These are phyloP conservation scores for Cassiopea andromeda DNA, from an alignment of 30 jellyfish, hydroid and myxozoan genomes.

Conservation along the genomic window DNA sequence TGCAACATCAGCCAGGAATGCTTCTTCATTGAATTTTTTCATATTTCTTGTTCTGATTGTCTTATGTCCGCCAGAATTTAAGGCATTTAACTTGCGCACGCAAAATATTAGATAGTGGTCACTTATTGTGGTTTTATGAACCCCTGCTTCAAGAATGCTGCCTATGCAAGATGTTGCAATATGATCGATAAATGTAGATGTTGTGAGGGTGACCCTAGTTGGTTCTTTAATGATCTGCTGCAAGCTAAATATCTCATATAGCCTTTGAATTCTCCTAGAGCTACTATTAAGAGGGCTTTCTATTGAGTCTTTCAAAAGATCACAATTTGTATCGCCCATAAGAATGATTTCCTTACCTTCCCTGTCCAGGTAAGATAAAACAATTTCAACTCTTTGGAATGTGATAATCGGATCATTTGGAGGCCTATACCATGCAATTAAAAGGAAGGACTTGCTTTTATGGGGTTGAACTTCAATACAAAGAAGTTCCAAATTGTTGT, in stretches of 20 bases:
- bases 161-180: conserved; percentile 17
- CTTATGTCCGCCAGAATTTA: conserved; percentile 15
- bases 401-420: conserved; percentile 11
- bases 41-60: conserved; percentile 2
- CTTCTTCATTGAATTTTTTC: neutral
- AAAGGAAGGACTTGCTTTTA: neutral
- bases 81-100: neutral
- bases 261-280: neutral
- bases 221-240: conserved; percentile 22
- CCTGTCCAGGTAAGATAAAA: neutral
- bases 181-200: conserved; percentile 44
- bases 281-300: conserved; percentile 4
- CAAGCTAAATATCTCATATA: conserved; percentile 19
- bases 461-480: conserved; percentile 8
- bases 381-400: neutral
- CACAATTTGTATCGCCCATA: conserved; percentile 42
- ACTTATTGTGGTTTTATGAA: neutral
- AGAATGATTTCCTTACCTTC: conserved; percentile 39
- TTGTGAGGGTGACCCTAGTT: conserved; percentile 31
- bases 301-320: neutral
- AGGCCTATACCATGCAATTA: conserved; percentile 38
- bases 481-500: neutral
- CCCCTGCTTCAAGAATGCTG: conserved; percentile 21
- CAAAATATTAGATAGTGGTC: conserved; percentile 9
- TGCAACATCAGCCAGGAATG: conserved; percentile 29